Percentiles rank a stretch among this genome's conserved stretches.
phyloP scores from a whole-genome alignment of 2,797 vertebrate genomes.

The Pseudomugil tenellus region DNA sequence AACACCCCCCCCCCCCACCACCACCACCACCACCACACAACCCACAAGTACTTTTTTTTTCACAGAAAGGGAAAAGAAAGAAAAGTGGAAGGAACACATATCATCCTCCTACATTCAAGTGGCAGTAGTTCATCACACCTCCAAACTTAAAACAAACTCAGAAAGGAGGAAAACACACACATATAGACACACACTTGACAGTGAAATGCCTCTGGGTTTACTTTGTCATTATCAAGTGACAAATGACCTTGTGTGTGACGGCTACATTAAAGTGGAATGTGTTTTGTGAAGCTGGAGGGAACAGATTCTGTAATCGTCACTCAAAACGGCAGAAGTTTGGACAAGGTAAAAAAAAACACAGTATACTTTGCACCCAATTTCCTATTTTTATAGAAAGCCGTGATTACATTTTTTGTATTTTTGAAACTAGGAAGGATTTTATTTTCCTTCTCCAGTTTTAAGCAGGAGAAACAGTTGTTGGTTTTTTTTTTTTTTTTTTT shows the following conservation, averaged over 20 bases:
- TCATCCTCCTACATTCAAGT: neutral
- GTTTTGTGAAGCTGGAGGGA: slow-evolving; percentile 69
- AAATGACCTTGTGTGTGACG: slow-evolving; percentile 71
- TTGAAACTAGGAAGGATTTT: too few species aligned
- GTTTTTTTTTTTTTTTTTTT: too few species aligned
- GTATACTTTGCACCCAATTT: neutral
- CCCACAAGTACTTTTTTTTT: neutral
- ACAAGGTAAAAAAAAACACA: slow-evolving; percentile 24
- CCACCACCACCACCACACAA: too few species aligned
- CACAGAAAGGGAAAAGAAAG: neutral
- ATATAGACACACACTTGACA: slow-evolving; percentile 29
- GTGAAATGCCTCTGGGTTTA: slow-evolving; percentile 63
- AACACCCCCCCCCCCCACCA: too few species aligned
- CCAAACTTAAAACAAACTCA: neutral
- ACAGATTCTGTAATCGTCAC: slow-evolving; percentile 43
- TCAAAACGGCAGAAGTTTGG: slow-evolving; percentile 61
- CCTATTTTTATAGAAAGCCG: slow-evolving; percentile 12
- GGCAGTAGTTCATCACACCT: neutral
- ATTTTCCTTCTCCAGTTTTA: neutral
- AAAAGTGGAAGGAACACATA: neutral
- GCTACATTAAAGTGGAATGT: slow-evolving; percentile 72
- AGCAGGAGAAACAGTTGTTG: neutral
- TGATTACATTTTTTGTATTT: too few species aligned
- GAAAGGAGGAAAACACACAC: neutral
- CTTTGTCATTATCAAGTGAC: slow-evolving; percentile 76